Evolutionary conservation across 1,140 invertebrate genomes (phyloP).

Genomic region (Gonioctena quinquepunctata): DNA sequence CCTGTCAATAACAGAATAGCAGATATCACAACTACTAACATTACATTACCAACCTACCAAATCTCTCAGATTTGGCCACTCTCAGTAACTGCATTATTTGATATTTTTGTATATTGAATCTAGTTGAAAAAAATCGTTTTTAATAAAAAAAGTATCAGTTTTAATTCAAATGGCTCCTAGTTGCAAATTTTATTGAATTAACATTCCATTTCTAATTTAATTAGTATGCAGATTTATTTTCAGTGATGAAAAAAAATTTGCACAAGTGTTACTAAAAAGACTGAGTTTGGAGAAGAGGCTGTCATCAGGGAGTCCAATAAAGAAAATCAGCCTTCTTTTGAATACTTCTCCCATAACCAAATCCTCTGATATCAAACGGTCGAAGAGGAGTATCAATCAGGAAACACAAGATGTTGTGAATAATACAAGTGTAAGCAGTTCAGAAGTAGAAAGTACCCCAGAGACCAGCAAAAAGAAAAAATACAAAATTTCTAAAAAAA

Average conservation of each 20-base stretch:
- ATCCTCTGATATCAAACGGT: neutral
- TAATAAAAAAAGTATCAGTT: too few relatives aligned
- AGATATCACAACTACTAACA: too few relatives aligned
- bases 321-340: neutral
- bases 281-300: neutral
- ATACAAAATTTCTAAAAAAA: neutral
- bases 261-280: neutral
- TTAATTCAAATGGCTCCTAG: too few relatives aligned
- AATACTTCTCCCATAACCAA: neutral
- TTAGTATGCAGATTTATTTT: neutral
- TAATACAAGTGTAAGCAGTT: neutral
- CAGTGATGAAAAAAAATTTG: conserved; percentile 1
- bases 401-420: neutral
- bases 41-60: too few relatives aligned
- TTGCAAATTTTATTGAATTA: too few relatives aligned
- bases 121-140: too few relatives aligned
- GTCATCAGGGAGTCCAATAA: neutral
- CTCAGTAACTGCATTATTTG: too few relatives aligned
- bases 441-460: neutral
- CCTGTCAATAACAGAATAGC: too few relatives aligned
- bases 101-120: too few relatives aligned
- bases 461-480: neutral
- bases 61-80: too few relatives aligned
- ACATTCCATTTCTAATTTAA: too few relatives aligned
- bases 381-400: neutral